Base-by-base conservation (phyloP, 2,797 vertebrate species). In the Pseudomugil gertrudae region DNA sequence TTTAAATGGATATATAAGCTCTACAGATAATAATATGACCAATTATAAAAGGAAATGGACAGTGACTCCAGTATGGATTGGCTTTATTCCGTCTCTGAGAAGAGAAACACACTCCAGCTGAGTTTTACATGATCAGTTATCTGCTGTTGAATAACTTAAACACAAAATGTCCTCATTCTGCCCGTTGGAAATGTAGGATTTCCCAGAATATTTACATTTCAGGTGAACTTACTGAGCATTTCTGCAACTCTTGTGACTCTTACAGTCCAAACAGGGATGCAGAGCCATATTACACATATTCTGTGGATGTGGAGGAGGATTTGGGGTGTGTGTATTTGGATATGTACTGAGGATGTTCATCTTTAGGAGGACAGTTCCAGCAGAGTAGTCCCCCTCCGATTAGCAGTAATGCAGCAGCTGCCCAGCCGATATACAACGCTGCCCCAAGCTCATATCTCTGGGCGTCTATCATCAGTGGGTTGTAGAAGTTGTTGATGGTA, bases 341-440 rank as follows among this genome's bases (percentile, higher is more conserved):
- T 1, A 63, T 23, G 23, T 93, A 93, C 36, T 71, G 84, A 9
- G 23, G 83, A 1, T 83, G 72, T 11, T 88, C 59, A 0, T 89
- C 58, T 57, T 87, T 92, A 1, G 89, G 85, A 0, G 92, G 92
- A 62, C 94, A 95, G 84, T 93, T 94, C 85, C 91, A 93, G 63
- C 93, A 99, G 2, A 98, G 93, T 0, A 98, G 85, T 0, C 63
- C 93, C 0, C 98, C 97, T 0, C 96, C 97, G 0, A 98, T 74
- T 57, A 98, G 56, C 57, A 97, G 88, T 63, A 99, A 89, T 0
- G 85, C 86, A 0, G 94, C 79, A 1, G 96, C 92, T 0, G 94
- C 96, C 97, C 97, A 99, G 66, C 97, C 98, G 1, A 99, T 89
- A 30, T 97, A 99, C 69, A 99, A 91, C 0, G 96, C 93, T 0